Base-by-base conservation (phyloP, 2,888 invertebrate species). In the Drosophila birchii region DNA sequence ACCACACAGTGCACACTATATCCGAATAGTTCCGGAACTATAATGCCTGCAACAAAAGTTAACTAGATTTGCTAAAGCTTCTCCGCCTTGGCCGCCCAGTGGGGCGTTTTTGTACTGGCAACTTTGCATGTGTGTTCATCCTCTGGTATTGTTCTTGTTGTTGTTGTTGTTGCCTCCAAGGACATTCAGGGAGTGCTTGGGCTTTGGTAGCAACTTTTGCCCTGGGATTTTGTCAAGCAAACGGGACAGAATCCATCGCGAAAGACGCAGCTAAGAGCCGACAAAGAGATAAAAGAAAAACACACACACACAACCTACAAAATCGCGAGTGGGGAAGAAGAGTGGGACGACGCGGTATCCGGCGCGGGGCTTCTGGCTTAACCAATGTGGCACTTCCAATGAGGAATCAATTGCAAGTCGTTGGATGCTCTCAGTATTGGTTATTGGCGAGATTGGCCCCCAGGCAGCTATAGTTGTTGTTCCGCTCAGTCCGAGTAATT, bases 371-470 rank as follows among this genome's bases (percentile, higher is more conserved):
- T 90, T 91, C 91, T 92, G 88, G 89, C 89, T 90, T 92, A 91
- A 90, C 90, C 93, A 93, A 93, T 93, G 92, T 91, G 92, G 92
- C 91, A 90, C 90, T 85, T 93, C 93, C 92, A 93, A 92, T 90
- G 88, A 87, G 81, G 81, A 88, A 85, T 84, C 82, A 89, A 90
- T 90, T 80, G 75, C 80, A 86, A 88, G 86, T 90, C 91, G 90
- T 93, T 93, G 93, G 93, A 92, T 91, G 92, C 90, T 90, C 91
- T 91, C 92, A 91, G 89, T 92, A 92, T 93, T 93, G 93, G 92
- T 86, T 91, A 90, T 92, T 91, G 89, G 90, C 90, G 88, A 91
- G 92, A 91, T 76, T 75, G 81, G 82, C 81, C 83, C 90, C 78
- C 79, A 75, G 68, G 58, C 86, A 89, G 86, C 89, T 70, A 62